A percentile compares a stretch with the other conserved stretches of the same genome.
Conservation (phyloP, 2,888 invertebrate species). For the Agriopis aurantiaria region DNA sequence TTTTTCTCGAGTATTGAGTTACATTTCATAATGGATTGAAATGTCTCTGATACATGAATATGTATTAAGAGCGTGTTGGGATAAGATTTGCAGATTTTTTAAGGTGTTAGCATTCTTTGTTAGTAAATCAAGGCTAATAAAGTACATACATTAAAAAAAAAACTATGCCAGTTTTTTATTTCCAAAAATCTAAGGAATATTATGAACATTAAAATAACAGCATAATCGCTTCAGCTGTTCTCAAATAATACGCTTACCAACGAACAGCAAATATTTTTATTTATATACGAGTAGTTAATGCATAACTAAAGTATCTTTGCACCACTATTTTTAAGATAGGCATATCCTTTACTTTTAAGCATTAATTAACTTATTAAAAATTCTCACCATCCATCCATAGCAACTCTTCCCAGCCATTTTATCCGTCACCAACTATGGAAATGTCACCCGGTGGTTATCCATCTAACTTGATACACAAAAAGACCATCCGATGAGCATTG, state of each 20-base stretch:
- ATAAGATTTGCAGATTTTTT: slow-evolving; percentile 20
- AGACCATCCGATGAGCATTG: slow-evolving; percentile 55
- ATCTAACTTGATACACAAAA: slow-evolving; percentile 57
- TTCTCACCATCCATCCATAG: slow-evolving; percentile 7
- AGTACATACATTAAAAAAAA: background rate
- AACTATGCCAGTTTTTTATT: no score
- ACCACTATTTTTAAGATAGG: no score
- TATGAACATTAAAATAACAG: no score
- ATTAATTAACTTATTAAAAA: slow-evolving; percentile 23
- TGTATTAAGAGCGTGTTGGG: slow-evolving; percentile 26
- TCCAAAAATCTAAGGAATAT: no score
- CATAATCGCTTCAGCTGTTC: no score
- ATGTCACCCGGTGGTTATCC: slow-evolving; percentile 47
- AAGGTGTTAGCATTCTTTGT: background rate
- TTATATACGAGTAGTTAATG: no score
- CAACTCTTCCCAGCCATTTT: slow-evolving; percentile 25
- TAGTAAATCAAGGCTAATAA: background rate
- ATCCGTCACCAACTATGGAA: slow-evolving; percentile 48
- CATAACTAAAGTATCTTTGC: no score
- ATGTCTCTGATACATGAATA: slow-evolving; percentile 35
- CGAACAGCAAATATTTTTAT: no score
- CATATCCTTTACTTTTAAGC: background rate
- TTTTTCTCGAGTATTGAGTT: slow-evolving; percentile 38
- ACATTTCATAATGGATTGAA: slow-evolving; percentile 41
- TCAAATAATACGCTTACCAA: no score